Conservation (phyloP, 2,797 vertebrate species). For the Acestrorhynchus altus region DNA sequence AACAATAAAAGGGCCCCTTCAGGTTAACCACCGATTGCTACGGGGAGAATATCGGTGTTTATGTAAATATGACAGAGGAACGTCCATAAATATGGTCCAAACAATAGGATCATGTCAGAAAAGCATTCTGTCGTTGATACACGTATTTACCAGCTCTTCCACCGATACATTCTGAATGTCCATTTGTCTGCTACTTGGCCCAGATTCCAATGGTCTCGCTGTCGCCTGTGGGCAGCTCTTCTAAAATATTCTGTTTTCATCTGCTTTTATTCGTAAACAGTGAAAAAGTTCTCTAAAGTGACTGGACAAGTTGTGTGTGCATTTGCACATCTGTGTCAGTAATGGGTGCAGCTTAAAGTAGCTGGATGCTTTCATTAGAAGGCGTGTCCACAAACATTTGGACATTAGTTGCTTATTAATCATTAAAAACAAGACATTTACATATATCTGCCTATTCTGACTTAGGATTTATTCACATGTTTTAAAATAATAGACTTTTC, state of each 20-base stretch:
- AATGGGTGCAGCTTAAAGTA: too few relatives aligned
- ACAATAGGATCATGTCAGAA: background rate
- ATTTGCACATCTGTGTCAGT: too few relatives aligned
- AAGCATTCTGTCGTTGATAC: background rate
- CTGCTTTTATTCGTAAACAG: background rate
- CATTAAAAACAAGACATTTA: background rate
- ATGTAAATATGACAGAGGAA: background rate
- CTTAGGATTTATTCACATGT: too few relatives aligned
- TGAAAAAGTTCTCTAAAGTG: too few relatives aligned
- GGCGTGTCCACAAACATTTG: too few relatives aligned
- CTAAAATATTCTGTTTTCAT: background rate
- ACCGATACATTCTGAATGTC: background rate
- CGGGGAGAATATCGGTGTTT: background rate
- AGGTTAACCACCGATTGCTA: slow-evolving; percentile 54
- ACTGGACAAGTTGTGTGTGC: too few relatives aligned
- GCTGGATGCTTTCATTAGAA: too few relatives aligned
- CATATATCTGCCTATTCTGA: too few relatives aligned
- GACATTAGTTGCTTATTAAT: too few relatives aligned
- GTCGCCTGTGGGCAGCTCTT: background rate
- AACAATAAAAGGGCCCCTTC: slow-evolving; percentile 67
- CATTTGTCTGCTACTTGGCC: background rate
- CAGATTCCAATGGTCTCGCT: background rate
- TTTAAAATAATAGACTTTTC: too few relatives aligned
- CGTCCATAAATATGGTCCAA: background rate
- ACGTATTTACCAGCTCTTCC: background rate